phyloP scores from a whole-genome alignment of 2,797 vertebrate genomes.

The Poliocrania exsul region DNA sequence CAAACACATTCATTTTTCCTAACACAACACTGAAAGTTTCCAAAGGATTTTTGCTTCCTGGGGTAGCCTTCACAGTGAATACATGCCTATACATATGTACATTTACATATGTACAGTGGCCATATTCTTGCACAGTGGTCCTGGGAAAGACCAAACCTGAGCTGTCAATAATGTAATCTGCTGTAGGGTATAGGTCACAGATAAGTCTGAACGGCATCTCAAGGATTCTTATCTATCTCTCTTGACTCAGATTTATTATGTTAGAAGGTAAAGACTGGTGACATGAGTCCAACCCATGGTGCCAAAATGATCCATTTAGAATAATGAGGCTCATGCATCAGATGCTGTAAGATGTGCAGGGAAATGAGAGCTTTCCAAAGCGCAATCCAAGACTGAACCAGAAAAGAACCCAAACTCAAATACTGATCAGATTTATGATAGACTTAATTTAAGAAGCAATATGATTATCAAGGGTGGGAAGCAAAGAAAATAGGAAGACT shows the following conservation, averaged over 20 bases:
- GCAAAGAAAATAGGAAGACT: neutral
- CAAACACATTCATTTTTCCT: neutral
- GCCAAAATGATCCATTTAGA: neutral
- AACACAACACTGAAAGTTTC: neutral
- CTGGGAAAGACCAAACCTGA: neutral
- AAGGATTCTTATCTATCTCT: neutral
- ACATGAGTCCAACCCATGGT: neutral
- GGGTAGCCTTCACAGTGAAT: neutral
- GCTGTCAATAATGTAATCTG: neutral
- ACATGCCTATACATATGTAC: neutral
- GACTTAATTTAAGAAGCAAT: neutral
- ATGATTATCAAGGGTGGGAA: neutral
- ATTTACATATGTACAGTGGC: neutral
- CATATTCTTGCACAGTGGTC: neutral
- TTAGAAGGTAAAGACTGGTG: neutral
- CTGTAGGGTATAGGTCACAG: neutral
- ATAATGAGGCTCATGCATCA: neutral
- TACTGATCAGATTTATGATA: neutral
- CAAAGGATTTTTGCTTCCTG: neutral
- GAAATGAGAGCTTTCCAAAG: neutral
- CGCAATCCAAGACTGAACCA: neutral
- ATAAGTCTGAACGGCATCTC: neutral
- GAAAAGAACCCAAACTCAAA: neutral
- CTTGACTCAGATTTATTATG: neutral
- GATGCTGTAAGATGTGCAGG: neutral